These are phyloP conservation scores for Meteorus colon DNA, from an alignment of 2,888 invertebrate genomes.

Conservation along the genomic window DNA sequence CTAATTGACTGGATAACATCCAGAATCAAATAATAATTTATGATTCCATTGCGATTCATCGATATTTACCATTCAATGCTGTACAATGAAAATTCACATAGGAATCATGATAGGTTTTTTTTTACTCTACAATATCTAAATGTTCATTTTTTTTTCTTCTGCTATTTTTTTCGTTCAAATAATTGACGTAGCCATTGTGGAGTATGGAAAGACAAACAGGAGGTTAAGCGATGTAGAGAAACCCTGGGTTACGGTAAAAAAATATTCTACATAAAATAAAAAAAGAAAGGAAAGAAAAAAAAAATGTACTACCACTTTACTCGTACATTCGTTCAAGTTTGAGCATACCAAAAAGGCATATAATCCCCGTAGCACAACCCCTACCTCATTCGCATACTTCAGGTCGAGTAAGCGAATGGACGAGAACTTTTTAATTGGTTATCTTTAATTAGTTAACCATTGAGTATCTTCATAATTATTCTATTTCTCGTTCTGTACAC, in stretches of 20 bases:
- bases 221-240: constrained; percentile 36
- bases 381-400: constrained; percentile 9
- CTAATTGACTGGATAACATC: background rate
- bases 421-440: constrained; percentile 73
- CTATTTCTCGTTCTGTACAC: constrained; percentile 64
- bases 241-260: constrained; percentile 28
- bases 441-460: constrained; percentile 72
- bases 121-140: background rate
- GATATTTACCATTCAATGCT: background rate
- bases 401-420: constrained; percentile 57
- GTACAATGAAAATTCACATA: background rate
- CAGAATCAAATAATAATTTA: background rate
- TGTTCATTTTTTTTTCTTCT: background rate
- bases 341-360: constrained; percentile 13
- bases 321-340: constrained; percentile 1
- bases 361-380: constrained; percentile 12
- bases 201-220: constrained; percentile 13
- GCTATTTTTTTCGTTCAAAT: background rate
- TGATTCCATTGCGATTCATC: background rate
- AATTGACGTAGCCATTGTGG: background rate
- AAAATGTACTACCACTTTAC: background rate
- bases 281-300: background rate
- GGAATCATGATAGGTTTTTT: background rate
- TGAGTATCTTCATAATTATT: constrained; percentile 70
- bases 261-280: constrained; percentile 42